Evolutionary conservation across 2,113 vertebrate species (phyloP).

Genomic region (Merops nubicus): DNA sequence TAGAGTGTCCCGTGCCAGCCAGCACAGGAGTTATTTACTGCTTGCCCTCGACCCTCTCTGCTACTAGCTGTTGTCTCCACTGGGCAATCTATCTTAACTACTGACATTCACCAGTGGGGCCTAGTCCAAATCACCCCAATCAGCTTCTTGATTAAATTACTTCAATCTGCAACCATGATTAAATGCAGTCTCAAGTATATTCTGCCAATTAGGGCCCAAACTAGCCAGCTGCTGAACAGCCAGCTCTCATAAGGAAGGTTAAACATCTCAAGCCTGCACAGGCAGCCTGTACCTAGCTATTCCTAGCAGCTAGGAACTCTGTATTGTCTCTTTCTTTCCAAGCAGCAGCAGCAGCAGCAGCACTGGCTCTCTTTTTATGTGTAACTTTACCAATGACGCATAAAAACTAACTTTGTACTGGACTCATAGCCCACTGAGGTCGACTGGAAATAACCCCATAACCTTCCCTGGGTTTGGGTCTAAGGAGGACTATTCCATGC

Average conservation of each 20-base stretch:
- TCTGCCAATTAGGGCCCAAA: background rate
- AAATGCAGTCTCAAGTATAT: background rate
- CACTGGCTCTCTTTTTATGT: background rate
- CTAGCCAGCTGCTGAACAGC: background rate
- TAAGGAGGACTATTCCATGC: background rate
- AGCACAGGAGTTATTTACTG: background rate
- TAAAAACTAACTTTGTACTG: background rate
- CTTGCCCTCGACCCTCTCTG: background rate
- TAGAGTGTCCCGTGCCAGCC: rapidly evolving
- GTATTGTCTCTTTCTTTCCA: background rate
- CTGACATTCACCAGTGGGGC: background rate
- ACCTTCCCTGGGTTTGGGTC: background rate
- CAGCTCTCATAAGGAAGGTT: background rate
- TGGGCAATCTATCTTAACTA: background rate
- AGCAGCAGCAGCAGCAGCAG: background rate
- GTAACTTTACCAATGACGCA: background rate
- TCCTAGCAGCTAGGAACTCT: background rate
- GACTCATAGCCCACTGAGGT: background rate
- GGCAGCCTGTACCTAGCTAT: background rate
- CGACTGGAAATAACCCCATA: background rate
- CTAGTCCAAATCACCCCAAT: constrained; percentile 10
- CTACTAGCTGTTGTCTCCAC: background rate
- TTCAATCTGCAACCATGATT: background rate
- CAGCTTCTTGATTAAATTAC: constrained; percentile 40
- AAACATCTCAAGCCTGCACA: background rate